phyloP scores from a whole-genome alignment of 2,888 invertebrate species.

The Phasia obesa region DNA sequence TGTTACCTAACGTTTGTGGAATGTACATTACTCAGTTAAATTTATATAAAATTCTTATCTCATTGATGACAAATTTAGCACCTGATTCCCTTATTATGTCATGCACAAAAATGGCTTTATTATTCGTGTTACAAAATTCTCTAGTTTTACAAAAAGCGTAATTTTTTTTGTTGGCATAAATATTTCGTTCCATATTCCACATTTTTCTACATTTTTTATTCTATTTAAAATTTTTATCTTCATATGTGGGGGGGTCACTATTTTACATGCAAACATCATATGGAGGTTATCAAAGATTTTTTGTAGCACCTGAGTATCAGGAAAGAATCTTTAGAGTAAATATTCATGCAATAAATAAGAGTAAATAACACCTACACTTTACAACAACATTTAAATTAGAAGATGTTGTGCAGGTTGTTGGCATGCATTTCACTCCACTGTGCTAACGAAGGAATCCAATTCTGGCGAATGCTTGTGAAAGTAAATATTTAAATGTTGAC shows the following conservation, averaged over 20 bases:
- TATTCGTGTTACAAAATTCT: background rate
- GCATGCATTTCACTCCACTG: background rate
- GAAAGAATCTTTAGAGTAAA: conserved; percentile 47
- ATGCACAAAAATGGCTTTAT: background rate
- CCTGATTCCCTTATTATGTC: conserved; percentile 21
- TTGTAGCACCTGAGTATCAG: conserved; percentile 40
- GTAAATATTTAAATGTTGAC: conserved; percentile 24
- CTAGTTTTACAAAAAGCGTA: background rate
- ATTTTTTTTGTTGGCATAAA: conserved; percentile 29
- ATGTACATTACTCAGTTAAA: too few relatives aligned
- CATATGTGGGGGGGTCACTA: conserved; percentile 60
- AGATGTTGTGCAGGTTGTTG: background rate
- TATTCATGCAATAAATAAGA: background rate
- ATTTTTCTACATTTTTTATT: conserved; percentile 29
- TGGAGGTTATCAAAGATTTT: conserved; percentile 55
- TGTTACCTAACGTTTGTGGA: too few relatives aligned
- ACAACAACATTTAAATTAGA: background rate
- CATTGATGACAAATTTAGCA: conserved; percentile 8
- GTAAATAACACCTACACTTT: conserved; percentile 40
- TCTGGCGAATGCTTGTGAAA: background rate
- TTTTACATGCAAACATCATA: conserved; percentile 56
- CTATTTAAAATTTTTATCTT: conserved; percentile 25
- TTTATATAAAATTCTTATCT: conserved; percentile 12
- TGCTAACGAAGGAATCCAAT: background rate
- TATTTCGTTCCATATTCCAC: background rate